Evolutionary conservation across 2,888 invertebrate genomes (phyloP).

Genomic region (Linnaemya vulpina): DNA sequence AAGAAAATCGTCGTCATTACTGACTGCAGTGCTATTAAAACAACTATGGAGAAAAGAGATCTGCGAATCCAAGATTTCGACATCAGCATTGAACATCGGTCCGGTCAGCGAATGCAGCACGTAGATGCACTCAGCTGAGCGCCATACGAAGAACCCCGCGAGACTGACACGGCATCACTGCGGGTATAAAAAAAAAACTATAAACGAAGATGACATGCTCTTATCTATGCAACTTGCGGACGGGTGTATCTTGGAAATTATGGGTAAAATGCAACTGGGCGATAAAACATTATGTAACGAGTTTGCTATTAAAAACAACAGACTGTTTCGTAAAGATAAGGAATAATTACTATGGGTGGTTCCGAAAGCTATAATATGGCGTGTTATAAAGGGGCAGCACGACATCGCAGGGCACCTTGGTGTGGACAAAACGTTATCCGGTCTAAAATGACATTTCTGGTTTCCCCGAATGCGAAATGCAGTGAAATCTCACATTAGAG

Average conservation of each 20-base stretch:
- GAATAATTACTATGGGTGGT: slow-evolving; percentile 44
- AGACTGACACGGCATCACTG: slow-evolving; percentile 31
- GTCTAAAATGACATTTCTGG: slow-evolving; percentile 45
- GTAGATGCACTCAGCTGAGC: slow-evolving; percentile 31
- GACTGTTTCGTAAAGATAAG: slow-evolving; percentile 21
- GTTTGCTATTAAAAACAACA: slow-evolving; percentile 18
- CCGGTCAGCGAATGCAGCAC: slow-evolving; percentile 61
- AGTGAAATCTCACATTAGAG: slow-evolving; percentile 20
- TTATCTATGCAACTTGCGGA: slow-evolving; percentile 51
- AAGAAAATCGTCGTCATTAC: slow-evolving; percentile 42
- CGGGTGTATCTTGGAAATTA: background rate
- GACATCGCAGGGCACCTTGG: slow-evolving; percentile 56
- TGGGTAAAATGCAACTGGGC: background rate
- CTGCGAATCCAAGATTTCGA: slow-evolving; percentile 6
- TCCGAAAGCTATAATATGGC: slow-evolving; percentile 50
- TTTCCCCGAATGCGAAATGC: slow-evolving; percentile 49
- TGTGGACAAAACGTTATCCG: slow-evolving; percentile 48
- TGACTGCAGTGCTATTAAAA: slow-evolving; percentile 63
- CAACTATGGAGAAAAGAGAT: slow-evolving; percentile 64
- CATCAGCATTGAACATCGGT: slow-evolving; percentile 5
- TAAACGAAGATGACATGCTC: slow-evolving; percentile 39
- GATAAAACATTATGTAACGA: background rate
- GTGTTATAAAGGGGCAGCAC: slow-evolving; percentile 33
- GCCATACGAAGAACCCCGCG: slow-evolving; percentile 7
- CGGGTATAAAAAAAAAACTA: slow-evolving; percentile 38